phyloP scores from a whole-genome alignment of 2,113 vertebrate genomes.

The Daboia siamensis region DNA sequence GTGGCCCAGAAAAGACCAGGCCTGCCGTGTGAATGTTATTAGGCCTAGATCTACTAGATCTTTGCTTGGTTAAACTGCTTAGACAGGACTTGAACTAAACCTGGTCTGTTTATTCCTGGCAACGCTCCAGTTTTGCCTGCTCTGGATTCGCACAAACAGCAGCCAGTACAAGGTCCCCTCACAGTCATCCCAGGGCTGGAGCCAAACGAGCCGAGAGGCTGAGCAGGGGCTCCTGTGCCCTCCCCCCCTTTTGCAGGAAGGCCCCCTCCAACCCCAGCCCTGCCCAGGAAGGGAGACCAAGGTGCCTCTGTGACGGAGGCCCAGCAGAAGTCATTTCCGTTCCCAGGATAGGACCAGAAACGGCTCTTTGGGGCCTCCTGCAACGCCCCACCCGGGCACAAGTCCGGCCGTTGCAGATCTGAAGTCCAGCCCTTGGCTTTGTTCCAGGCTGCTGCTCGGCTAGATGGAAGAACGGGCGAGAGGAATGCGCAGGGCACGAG shows the following conservation, averaged over 20 bases:
- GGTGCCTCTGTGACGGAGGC: background rate
- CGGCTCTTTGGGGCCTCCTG: background rate
- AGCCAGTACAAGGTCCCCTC: background rate
- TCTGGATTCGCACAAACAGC: background rate
- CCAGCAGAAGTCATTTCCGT: constrained; percentile 1
- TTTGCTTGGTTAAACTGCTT: background rate
- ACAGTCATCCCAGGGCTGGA: background rate
- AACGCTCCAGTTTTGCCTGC: background rate
- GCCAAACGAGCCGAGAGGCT: background rate
- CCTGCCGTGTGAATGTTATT: background rate
- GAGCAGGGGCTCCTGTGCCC: background rate
- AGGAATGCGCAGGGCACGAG: background rate
- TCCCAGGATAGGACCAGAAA: constrained; percentile 8
- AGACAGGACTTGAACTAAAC: background rate
- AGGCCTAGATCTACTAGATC: background rate
- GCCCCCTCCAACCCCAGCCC: background rate
- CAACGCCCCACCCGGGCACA: background rate
- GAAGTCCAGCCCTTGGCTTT: background rate
- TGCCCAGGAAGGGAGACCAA: no score
- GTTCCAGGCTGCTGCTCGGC: background rate
- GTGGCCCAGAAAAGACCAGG: background rate
- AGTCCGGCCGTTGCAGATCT: background rate
- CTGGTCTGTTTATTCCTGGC: background rate
- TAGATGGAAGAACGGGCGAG: background rate
- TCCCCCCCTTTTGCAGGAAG: background rate